phyloP scores from a whole-genome alignment of 2,113 vertebrate genomes.

The Circaetus gallicus region DNA sequence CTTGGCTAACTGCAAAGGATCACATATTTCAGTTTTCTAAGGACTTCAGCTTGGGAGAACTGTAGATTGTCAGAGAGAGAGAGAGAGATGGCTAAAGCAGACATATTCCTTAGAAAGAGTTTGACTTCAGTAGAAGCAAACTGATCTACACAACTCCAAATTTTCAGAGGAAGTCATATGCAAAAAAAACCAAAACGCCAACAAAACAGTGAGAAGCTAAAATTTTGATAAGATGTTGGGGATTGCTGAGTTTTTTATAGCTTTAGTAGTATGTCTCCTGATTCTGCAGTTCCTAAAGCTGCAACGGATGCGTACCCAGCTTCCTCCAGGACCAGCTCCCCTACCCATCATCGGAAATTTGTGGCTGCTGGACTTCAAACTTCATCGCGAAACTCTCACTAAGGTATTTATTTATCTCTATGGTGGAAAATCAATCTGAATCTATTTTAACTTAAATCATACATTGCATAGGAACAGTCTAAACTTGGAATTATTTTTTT shows the following conservation, averaged over 20 bases:
- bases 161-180: not conserved
- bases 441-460: not conserved
- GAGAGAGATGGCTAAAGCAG: not conserved
- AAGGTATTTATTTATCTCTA: slow-evolving; percentile 38
- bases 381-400: slow-evolving; percentile 45
- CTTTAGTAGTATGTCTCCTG: not conserved
- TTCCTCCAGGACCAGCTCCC: slow-evolving; percentile 63
- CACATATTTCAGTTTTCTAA: not conserved
- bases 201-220: not conserved
- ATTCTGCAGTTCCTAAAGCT: slow-evolving; percentile 31
- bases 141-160: not conserved
- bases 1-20: not conserved
- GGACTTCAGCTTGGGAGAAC: not conserved
- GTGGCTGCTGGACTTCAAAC: slow-evolving; percentile 63
- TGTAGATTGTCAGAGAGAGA: not conserved
- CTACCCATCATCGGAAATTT: slow-evolving; percentile 64
- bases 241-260: not conserved
- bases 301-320: slow-evolving; percentile 4
- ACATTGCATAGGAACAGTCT: not conserved
- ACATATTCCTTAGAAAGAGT: not conserved
- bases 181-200: not conserved
- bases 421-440: not conserved
- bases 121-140: not conserved
- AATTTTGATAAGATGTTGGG: not conserved
- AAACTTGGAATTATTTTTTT: not conserved